Conservation (phyloP, 2,797 vertebrate species). For the Rhodeus uyekii region DNA sequence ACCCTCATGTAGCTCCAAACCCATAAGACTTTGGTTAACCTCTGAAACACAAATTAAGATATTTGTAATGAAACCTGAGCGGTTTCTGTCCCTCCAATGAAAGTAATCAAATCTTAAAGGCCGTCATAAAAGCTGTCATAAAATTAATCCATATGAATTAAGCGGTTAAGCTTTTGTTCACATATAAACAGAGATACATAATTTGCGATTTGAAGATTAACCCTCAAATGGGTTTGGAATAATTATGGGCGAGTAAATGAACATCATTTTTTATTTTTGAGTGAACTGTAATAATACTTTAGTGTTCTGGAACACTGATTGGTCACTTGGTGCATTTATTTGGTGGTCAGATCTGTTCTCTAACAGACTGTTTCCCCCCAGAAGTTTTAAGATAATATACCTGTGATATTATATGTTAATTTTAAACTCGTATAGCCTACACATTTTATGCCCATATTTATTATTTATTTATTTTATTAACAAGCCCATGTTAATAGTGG, state of each 20-base stretch:
- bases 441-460: not conserved
- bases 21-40: not conserved
- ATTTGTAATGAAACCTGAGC: not conserved
- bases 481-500: not conserved
- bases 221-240: not conserved
- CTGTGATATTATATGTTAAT: not conserved
- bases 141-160: not conserved
- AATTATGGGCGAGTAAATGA: not conserved
- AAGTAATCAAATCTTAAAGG: not conserved
- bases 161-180: not conserved
- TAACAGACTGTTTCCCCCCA: not conserved
- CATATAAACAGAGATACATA: not conserved
- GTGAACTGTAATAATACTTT: not conserved
- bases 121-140: not conserved
- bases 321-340: not conserved
- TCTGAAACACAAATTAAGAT: not conserved
- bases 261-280: not conserved
- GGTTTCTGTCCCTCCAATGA: not conserved
- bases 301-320: not conserved
- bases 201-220: not conserved
- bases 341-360: not conserved
- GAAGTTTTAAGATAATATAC: not conserved
- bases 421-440: not conserved
- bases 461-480: conserved; percentile 13
- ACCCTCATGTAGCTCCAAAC: not conserved